phyloP scores from a whole-genome alignment of 2,113 vertebrate species.

The Ceyx melanurus region DNA sequence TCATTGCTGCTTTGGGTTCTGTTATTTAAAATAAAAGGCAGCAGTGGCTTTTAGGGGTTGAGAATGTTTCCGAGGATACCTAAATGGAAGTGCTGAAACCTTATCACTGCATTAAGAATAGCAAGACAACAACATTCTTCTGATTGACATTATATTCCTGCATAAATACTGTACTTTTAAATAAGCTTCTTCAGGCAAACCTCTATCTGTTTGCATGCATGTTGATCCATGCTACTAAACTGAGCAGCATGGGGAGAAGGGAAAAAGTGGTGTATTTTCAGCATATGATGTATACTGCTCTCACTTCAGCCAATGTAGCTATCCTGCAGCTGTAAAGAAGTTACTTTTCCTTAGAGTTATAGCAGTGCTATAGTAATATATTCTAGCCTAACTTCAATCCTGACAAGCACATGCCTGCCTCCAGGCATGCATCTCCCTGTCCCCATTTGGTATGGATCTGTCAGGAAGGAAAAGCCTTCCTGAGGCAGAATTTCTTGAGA shows the following conservation, averaged over 20 bases:
- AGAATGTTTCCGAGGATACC: background rate
- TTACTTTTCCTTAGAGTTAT: background rate
- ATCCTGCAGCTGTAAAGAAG: background rate
- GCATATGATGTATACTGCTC: background rate
- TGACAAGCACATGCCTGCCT: background rate
- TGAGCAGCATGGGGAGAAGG: background rate
- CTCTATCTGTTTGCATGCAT: background rate
- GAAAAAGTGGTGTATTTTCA: background rate
- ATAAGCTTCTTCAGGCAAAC: background rate
- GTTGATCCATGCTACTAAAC: background rate
- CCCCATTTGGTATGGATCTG: background rate
- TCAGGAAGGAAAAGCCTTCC: background rate
- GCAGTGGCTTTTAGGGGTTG: background rate
- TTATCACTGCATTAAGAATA: background rate
- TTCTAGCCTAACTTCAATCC: background rate
- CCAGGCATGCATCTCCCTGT: background rate
- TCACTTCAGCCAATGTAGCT: background rate
- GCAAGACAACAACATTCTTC: background rate
- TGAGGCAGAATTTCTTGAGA: background rate
- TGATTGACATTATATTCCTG: background rate
- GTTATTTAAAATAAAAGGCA: background rate
- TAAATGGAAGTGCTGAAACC: background rate
- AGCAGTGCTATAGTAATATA: background rate
- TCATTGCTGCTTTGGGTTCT: constrained; percentile 2
- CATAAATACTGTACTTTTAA: background rate